phyloP scores from a whole-genome alignment of 2,113 vertebrate genomes.

The Tupaia chinensis region DNA sequence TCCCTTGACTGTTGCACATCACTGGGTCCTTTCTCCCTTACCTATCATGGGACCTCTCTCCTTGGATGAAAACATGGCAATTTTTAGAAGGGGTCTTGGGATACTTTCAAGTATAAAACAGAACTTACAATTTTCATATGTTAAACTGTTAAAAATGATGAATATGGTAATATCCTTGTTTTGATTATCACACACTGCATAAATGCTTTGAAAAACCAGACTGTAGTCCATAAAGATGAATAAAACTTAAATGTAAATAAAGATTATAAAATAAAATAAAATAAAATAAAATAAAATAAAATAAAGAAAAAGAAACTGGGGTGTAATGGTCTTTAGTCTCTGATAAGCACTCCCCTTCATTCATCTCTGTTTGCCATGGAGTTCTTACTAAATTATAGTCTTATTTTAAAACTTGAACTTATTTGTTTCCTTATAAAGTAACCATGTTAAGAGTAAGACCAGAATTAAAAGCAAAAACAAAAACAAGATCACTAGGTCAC shows the following conservation, averaged over 20 bases:
- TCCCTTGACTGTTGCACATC: not conserved
- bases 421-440: not conserved
- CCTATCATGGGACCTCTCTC: not conserved
- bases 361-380: not conserved
- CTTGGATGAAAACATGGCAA: not conserved
- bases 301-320: not conserved
- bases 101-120: not conserved
- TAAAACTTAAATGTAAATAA: no score
- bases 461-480: constrained; percentile 17
- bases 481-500: not conserved
- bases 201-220: no score
- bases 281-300: not conserved
- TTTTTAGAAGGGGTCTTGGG: not conserved
- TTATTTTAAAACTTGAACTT: constrained; percentile 1
- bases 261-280: not conserved
- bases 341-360: not conserved
- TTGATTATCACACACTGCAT: no score
- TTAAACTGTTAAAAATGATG: not conserved
- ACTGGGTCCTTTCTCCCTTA: not conserved
- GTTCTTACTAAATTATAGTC: not conserved
- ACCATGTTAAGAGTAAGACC: not conserved
- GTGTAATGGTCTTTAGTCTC: not conserved
- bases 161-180: no score
- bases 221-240: no score
- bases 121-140: not conserved